Percentiles rank a stretch among this genome's conserved stretches.
Conservation (phyloP, 2,797 vertebrate genomes). For the Aplochiton taeniatus region DNA sequence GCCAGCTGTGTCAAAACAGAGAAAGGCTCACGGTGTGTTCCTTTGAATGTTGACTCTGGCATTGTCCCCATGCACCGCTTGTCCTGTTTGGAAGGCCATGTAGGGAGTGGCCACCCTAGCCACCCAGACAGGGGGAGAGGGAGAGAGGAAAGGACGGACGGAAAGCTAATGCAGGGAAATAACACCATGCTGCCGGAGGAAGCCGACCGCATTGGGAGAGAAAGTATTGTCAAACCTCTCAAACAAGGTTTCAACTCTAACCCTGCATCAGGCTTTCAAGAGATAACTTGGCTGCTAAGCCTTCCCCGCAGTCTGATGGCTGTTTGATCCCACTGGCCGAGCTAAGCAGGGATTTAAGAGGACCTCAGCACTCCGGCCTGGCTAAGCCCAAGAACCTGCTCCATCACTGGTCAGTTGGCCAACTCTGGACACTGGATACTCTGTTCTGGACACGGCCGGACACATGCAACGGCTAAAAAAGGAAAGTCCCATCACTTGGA, state of each 20-base stretch:
- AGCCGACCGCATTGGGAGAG: too few relatives aligned
- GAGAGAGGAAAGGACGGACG: background rate
- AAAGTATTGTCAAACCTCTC: too few relatives aligned
- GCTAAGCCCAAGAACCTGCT: constrained; percentile 11
- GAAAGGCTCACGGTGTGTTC: constrained; percentile 24
- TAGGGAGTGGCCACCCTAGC: constrained; percentile 41
- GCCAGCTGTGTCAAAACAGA: constrained; percentile 16
- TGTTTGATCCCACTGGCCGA: background rate
- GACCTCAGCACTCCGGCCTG: background rate
- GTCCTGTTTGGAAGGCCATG: constrained; percentile 37
- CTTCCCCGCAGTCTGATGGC: background rate
- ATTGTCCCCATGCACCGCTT: constrained; percentile 27
- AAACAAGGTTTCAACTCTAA: background rate
- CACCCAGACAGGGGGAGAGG: constrained; percentile 6
- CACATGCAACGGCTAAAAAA: constrained; percentile 38
- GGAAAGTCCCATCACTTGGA: constrained; percentile 24
- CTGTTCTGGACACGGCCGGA: constrained; percentile 8
- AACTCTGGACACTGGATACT: constrained; percentile 24
- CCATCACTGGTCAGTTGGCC: constrained; percentile 9
- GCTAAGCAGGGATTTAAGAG: background rate
- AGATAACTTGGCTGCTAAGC: too few relatives aligned
- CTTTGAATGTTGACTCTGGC: constrained; percentile 54
- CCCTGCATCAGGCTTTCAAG: too few relatives aligned
- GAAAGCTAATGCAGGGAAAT: too few relatives aligned
- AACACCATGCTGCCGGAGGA: too few relatives aligned